Base-by-base conservation (phyloP, 2,797 vertebrate species). In the Arrhamphus sclerolepis region DNA sequence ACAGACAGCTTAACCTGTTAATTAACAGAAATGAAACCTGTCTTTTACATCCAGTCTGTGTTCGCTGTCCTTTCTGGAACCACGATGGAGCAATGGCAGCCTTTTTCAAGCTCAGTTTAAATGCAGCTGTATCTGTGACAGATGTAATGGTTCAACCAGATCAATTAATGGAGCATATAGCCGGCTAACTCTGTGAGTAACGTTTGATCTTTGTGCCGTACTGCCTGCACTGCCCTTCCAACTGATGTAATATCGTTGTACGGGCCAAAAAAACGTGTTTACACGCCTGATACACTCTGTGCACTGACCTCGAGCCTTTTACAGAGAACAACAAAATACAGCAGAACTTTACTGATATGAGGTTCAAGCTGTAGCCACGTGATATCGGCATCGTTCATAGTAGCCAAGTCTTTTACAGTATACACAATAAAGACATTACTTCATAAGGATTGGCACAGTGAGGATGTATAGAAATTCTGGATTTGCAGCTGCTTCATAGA, bases 121-220 rank as follows among this genome's bases (percentile, higher is more conserved):
- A 31, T 7, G 14, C 16, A 20, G 1, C 14, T 41, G 17, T 14
- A 26, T 51, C 0, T 38, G 22, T 14, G 31, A 31, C 9, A 46
- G 38, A 54, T 29, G 38, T 26, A 55, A 18, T 34, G 26, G 41
- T 28, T 28, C 26, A 13, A 19, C 9, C 20, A 10, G 28, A 28
- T 71, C 29, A 18, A 39, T 24, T 40, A 20, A 42, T 40, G 31
- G 46, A 19, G 17, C 54, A 49, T 1, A 5, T 20, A 4, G 24
- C 10, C 17, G 10, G 19, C 46, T 13, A 28, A 48, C 52, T 56
- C 44, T 53, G 41, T 46, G 13, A 26, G 41, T 20, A 42, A 67
- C 62, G 61, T 76, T 39, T 54, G 40, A 7, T 24, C 46, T 66
- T 49, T 21, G 38, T 9, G 38, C n/a, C 21, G 22, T 4, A 11